These are phyloP conservation scores for Cyphomyrus discorhynchus DNA, from an alignment of 2,113 vertebrate genomes.

Conservation along the genomic window DNA sequence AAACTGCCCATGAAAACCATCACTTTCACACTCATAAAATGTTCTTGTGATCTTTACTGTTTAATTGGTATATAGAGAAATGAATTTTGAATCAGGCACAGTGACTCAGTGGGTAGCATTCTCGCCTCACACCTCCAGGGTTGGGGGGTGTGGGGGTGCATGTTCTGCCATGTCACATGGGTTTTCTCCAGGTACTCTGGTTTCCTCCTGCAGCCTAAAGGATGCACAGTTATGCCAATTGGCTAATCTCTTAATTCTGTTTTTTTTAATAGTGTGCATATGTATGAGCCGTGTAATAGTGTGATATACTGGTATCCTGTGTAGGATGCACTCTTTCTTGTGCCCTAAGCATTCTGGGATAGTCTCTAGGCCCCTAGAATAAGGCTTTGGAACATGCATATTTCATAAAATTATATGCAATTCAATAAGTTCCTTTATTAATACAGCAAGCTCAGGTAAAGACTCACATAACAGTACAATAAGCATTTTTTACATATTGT, in stretches of 20 bases:
- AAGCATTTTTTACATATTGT: background rate
- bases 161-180: background rate
- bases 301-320: background rate
- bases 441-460: background rate
- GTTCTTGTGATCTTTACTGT: background rate
- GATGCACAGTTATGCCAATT: background rate
- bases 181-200: background rate
- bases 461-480: background rate
- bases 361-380: background rate
- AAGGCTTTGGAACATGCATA: background rate
- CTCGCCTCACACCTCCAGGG: background rate
- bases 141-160: background rate
- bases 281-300: background rate
- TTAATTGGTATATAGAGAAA: background rate
- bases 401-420: background rate
- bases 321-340: background rate
- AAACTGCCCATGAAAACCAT: background rate
- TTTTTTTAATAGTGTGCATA: background rate
- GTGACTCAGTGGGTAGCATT: background rate
- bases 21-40: background rate
- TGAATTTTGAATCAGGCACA: background rate
- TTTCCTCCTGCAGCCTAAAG: background rate
- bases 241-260: background rate
- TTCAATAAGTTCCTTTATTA: background rate
- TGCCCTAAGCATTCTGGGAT: background rate